Conservation (phyloP, 2,797 vertebrate species). For the Amblyraja radiata region DNA sequence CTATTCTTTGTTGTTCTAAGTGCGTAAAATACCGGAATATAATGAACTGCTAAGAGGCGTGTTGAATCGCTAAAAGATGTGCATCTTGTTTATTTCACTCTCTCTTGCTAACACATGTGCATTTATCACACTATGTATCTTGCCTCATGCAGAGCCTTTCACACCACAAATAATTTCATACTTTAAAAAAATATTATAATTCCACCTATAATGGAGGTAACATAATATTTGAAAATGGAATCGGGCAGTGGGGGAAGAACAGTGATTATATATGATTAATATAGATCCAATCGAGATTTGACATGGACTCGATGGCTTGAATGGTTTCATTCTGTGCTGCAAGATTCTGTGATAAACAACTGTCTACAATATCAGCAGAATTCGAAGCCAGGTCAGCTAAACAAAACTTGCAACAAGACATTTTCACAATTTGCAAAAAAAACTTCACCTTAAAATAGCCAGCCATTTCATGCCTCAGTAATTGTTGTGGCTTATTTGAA, state of each 20-base stretch:
- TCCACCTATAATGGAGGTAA: neutral
- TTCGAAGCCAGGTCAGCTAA: neutral
- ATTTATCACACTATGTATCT: too few species aligned
- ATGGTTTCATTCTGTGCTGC: neutral
- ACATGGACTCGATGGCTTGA: neutral
- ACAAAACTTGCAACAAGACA: neutral
- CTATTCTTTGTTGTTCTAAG: too few species aligned
- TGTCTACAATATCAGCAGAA: neutral
- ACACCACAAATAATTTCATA: neutral
- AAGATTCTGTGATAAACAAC: neutral
- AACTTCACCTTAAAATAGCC: neutral
- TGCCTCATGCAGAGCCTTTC: neutral
- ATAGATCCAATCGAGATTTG: neutral
- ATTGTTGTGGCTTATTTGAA: neutral
- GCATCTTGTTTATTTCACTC: too few species aligned
- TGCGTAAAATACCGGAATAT: too few species aligned
- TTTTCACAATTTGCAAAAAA: neutral
- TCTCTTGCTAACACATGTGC: too few species aligned
- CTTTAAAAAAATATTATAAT: neutral
- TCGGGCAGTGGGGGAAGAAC: neutral
- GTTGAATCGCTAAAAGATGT: too few species aligned
- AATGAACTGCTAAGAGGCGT: too few species aligned
- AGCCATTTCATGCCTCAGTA: constrained; percentile 1
- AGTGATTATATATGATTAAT: neutral
- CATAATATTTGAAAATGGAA: neutral